A percentile compares a stretch with the other conserved stretches of the same genome.
These are phyloP conservation scores for Eumaeus atala DNA, from an alignment of 1,140 invertebrate species.

Conservation along the genomic window DNA sequence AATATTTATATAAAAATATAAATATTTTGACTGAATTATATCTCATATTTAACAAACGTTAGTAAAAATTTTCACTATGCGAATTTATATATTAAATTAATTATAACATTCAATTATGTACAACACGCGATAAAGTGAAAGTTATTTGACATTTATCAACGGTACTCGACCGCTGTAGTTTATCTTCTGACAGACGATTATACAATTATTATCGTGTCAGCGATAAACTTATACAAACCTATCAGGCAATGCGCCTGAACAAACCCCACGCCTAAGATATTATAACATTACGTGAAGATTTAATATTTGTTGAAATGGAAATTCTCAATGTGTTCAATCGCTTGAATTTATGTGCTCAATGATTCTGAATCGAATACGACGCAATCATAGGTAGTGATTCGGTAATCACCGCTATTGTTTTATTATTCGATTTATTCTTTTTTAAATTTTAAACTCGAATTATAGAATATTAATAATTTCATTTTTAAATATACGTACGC, in stretches of 20 bases:
- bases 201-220: constrained; percentile 17
- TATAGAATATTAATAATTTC: no score
- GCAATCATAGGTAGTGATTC: background rate
- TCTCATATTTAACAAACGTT: no score
- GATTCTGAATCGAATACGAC: constrained; percentile 25
- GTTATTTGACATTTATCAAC: constrained; percentile 1
- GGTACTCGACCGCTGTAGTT: constrained; percentile 4
- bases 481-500: no score
- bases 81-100: background rate
- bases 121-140: background rate
- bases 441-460: no score
- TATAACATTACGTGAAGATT: constrained; percentile 28
- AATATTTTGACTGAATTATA: no score
- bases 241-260: constrained; percentile 43
- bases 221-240: constrained; percentile 45
- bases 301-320: constrained; percentile 48
- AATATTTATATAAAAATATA: no score
- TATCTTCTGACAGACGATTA: constrained; percentile 18
- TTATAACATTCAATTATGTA: background rate
- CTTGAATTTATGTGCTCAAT: constrained; percentile 48
- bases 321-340: constrained; percentile 42
- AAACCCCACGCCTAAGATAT: constrained; percentile 32
- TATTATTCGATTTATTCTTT: no score
- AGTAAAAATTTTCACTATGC: no score
- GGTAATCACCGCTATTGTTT: constrained; percentile 3